These are phyloP conservation scores for Phoeniculus purpureus DNA, from an alignment of 2,797 vertebrate species.

Conservation along the genomic window DNA sequence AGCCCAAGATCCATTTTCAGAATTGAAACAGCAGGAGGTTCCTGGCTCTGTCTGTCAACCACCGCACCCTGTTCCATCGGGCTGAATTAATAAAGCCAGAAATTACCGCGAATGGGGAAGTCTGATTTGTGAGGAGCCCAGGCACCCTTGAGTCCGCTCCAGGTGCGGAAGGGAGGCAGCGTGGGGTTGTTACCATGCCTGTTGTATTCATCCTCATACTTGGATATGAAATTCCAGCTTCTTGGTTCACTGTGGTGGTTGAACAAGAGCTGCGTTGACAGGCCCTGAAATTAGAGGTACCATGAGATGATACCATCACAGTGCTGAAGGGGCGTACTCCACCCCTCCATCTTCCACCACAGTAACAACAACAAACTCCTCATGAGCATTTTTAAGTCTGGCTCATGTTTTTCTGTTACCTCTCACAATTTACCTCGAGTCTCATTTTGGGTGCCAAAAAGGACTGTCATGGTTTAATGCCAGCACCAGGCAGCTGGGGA, in stretches of 20 bases:
- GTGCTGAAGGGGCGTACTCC: too few relatives aligned
- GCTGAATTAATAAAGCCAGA: background rate
- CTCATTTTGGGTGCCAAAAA: too few relatives aligned
- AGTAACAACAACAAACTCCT: too few relatives aligned
- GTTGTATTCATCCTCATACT: slow-evolving; percentile 80
- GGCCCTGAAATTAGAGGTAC: slow-evolving; percentile 74
- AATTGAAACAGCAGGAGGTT: background rate
- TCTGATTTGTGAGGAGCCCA: slow-evolving; percentile 81
- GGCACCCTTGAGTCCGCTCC: slow-evolving; percentile 67
- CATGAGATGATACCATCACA: background rate
- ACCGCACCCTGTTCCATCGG: background rate
- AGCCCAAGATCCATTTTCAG: background rate
- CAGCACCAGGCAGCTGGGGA: too few relatives aligned
- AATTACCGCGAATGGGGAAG: slow-evolving; percentile 77
- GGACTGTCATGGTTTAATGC: too few relatives aligned
- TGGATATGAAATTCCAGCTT: slow-evolving; percentile 74
- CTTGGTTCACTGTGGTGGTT: slow-evolving; percentile 72
- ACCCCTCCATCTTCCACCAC: too few relatives aligned
- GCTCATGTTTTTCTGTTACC: too few relatives aligned
- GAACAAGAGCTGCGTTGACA: slow-evolving; percentile 78
- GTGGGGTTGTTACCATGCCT: slow-evolving; percentile 30
- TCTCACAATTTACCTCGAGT: too few relatives aligned
- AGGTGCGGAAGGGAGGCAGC: slow-evolving; percentile 68
- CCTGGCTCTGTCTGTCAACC: background rate
- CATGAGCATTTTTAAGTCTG: too few relatives aligned